Evolutionary conservation across 2,113 vertebrate species (phyloP).

Genomic region (Zingel zingel): DNA sequence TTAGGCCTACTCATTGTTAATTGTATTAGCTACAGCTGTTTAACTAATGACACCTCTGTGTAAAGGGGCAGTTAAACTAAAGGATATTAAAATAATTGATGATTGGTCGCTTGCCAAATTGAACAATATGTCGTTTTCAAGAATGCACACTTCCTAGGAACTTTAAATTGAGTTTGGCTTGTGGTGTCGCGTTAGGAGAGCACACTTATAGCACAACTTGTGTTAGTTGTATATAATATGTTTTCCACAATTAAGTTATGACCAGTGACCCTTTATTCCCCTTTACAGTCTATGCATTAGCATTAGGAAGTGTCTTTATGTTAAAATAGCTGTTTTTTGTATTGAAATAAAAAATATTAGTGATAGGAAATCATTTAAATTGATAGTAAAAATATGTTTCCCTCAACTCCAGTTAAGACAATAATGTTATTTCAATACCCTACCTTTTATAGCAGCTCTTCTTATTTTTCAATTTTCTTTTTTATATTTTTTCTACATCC

Average conservation of each 20-base stretch:
- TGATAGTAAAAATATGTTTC: neutral
- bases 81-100: neutral
- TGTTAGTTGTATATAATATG: too few relatives aligned
- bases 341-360: neutral
- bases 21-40: conserved; percentile 58
- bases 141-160: neutral
- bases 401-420: neutral
- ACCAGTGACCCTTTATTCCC: neutral
- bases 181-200: neutral
- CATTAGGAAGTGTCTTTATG: neutral
- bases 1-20: conserved; percentile 22
- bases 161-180: neutral
- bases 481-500: neutral
- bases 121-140: neutral
- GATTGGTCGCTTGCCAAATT: neutral
- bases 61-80: neutral
- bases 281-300: neutral
- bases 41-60: neutral
- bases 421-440: neutral
- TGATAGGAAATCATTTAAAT: neutral
- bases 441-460: neutral
- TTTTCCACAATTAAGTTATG: neutral
- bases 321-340: neutral
- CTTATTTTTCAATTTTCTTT: neutral
- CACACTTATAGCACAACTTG: neutral